Evolutionary conservation across 2,113 vertebrate species (phyloP).

Genomic region (Corynorhinus townsendii): DNA sequence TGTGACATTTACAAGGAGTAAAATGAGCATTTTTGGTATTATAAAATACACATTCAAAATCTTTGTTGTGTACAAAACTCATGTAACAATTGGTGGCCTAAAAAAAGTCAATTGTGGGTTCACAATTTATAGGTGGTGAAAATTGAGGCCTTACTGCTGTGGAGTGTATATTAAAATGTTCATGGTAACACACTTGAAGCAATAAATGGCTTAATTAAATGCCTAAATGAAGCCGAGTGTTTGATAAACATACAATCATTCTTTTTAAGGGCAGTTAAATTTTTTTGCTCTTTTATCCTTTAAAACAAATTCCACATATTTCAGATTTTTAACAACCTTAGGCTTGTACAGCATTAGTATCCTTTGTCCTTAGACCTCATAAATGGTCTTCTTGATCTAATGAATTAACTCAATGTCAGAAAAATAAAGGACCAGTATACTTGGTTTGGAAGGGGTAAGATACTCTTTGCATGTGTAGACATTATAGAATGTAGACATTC

Average conservation of each 20-base stretch:
- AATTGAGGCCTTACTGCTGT: constrained; percentile 70
- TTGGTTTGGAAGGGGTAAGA: not conserved
- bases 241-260: constrained; percentile 57
- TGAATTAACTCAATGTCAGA: not conserved
- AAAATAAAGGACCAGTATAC: not conserved
- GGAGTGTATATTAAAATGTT: constrained; percentile 69
- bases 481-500: not conserved
- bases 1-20: constrained; percentile 37
- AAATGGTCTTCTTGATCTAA: not conserved
- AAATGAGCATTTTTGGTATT: constrained; percentile 30
- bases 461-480: not conserved
- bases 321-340: not conserved
- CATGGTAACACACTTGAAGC: constrained; percentile 69
- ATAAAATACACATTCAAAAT: constrained; percentile 47
- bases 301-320: not conserved
- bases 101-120: constrained; percentile 59
- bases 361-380: constrained; percentile 11
- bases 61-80: constrained; percentile 61
- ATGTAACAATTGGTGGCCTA: constrained; percentile 52
- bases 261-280: constrained; percentile 29
- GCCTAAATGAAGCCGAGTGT: constrained; percentile 71
- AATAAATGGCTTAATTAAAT: constrained; percentile 76
- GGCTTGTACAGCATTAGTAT: not conserved
- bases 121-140: constrained; percentile 63
- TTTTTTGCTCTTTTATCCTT: constrained; percentile 33